A percentile compares a stretch with the other conserved stretches of the same genome.
phyloP scores from a whole-genome alignment of 2,888 invertebrate species.

The Cecidostiba fungosa region DNA sequence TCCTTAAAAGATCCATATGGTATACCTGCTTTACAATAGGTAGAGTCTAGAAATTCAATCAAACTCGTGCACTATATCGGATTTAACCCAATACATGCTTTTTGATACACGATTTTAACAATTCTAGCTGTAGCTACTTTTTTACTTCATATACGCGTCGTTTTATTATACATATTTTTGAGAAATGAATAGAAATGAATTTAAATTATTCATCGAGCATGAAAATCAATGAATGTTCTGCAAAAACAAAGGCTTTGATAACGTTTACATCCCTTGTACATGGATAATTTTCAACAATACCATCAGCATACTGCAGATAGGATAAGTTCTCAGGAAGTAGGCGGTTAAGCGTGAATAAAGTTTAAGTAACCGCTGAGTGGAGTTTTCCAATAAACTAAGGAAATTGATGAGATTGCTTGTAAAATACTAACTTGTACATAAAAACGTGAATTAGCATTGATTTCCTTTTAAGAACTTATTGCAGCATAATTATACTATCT shows the following conservation, averaged over 20 bases:
- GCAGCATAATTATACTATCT: no score
- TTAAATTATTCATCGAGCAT: neutral
- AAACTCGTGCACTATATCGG: neutral
- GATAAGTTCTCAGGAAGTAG: slow-evolving; percentile 33
- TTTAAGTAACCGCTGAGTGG: slow-evolving; percentile 46
- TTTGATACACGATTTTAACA: neutral
- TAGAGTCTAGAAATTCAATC: neutral
- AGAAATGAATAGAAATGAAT: no score
- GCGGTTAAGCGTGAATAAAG: slow-evolving; percentile 45
- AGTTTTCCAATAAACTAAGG: slow-evolving; percentile 51
- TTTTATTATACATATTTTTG: no score
- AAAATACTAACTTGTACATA: slow-evolving; percentile 31
- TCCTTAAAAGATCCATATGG: neutral
- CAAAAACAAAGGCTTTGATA: neutral
- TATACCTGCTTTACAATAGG: neutral
- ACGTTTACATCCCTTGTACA: neutral
- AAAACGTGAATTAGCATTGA: slow-evolving; percentile 37
- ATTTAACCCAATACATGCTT: neutral
- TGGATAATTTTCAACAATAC: slow-evolving; percentile 18
- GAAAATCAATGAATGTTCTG: neutral
- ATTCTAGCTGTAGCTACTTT: no score
- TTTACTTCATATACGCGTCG: neutral
- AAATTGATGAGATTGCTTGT: slow-evolving; percentile 49
- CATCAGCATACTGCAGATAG: neutral
- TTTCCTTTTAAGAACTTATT: slow-evolving; percentile 21